Evolutionary conservation across 2,888 invertebrate genomes (phyloP).

Genomic region (Temnothorax unifasciatus): DNA sequence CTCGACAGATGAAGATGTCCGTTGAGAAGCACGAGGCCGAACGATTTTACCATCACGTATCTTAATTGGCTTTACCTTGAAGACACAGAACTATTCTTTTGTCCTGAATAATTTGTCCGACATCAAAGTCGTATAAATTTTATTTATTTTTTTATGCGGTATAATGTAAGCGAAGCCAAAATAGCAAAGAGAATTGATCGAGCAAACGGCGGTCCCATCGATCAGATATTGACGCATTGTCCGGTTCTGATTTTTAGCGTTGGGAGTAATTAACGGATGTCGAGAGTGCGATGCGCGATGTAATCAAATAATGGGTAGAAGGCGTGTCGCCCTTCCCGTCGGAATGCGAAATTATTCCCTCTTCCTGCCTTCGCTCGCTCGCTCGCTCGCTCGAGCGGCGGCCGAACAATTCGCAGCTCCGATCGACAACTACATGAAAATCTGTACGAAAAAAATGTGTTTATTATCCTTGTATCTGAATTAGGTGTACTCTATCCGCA

Average conservation of each 20-base stretch:
- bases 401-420: neutral
- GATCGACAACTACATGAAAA: neutral
- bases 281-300: conserved; percentile 28
- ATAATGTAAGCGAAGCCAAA: neutral
- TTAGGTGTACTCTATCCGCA: no score
- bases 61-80: neutral
- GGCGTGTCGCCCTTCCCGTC: conserved; percentile 42
- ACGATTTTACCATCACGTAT: neutral
- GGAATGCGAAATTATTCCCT: conserved; percentile 50
- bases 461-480: neutral
- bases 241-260: conserved; percentile 23
- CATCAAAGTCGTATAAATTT: neutral
- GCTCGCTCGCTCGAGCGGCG: neutral
- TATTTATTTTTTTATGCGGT: neutral
- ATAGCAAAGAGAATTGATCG: neutral
- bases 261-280: conserved; percentile 37
- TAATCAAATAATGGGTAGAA: conserved; percentile 47
- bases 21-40: neutral
- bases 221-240: conserved; percentile 8
- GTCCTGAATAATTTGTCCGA: neutral
- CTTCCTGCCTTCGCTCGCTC: conserved; percentile 36
- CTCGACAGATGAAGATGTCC: neutral
- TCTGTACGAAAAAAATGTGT: neutral
- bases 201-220: neutral
- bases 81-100: neutral